Conservation (phyloP, 1,140 invertebrate species). For the Palaemon carinicauda region DNA sequence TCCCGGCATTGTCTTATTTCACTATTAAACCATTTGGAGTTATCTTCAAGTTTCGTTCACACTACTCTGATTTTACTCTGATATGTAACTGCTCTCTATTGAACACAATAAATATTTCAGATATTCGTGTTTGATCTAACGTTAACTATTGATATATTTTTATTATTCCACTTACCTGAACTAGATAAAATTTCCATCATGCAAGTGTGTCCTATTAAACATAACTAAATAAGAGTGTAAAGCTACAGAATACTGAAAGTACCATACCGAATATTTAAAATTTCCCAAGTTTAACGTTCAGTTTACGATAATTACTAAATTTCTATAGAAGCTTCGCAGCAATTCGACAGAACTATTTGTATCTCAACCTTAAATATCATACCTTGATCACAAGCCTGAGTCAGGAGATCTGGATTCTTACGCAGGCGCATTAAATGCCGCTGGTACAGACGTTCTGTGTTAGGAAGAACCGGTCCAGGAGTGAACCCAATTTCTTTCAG, state of each 20-base stretch:
- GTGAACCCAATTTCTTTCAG: neutral
- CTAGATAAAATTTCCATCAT: too few relatives aligned
- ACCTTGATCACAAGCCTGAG: neutral
- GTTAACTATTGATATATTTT: too few relatives aligned
- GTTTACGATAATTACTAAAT: neutral
- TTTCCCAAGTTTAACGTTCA: too few relatives aligned
- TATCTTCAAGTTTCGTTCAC: too few relatives aligned
- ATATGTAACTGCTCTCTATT: too few relatives aligned
- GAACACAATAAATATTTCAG: too few relatives aligned
- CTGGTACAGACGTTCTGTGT: slow-evolving; percentile 31
- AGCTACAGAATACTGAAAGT: neutral
- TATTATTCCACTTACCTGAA: too few relatives aligned
- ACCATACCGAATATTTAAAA: too few relatives aligned
- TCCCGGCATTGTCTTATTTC: too few relatives aligned
- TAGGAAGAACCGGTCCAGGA: slow-evolving; percentile 7
- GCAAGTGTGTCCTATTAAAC: slow-evolving; percentile 70
- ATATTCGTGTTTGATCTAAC: too few relatives aligned
- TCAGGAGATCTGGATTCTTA: neutral
- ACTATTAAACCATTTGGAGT: too few relatives aligned
- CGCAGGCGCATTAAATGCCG: slow-evolving; percentile 34
- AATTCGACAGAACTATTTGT: neutral
- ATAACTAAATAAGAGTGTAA: slow-evolving; percentile 59
- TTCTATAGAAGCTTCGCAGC: neutral
- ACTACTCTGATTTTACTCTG: too few relatives aligned
- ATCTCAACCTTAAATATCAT: neutral